These are phyloP conservation scores for Oriolus oriolus DNA, from an alignment of 2,113 vertebrate species.

Conservation along the genomic window DNA sequence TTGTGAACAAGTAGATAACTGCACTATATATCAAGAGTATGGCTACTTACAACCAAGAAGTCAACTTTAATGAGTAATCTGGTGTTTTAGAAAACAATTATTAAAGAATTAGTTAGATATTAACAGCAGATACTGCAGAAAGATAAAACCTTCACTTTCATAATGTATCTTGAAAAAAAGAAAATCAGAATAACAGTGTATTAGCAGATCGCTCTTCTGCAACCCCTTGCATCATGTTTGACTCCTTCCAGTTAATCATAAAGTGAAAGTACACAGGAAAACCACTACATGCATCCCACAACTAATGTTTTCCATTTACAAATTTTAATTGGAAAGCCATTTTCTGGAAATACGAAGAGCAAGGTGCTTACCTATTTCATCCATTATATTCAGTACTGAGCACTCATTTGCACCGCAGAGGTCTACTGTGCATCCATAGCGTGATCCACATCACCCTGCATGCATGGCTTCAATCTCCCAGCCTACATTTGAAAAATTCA, in stretches of 20 bases:
- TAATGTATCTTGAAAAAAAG: background rate
- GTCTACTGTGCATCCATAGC: constrained; percentile 12
- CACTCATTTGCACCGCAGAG: background rate
- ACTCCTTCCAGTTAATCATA: background rate
- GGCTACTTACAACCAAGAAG: background rate
- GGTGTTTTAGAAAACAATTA: background rate
- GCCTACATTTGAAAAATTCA: background rate
- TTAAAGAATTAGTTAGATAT: background rate
- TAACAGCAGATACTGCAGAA: background rate
- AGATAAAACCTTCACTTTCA: background rate
- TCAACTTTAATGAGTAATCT: background rate
- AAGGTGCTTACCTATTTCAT: constrained; percentile 36
- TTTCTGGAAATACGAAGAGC: background rate
- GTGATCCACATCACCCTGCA: background rate
- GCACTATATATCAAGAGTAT: background rate
- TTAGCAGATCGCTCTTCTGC: background rate
- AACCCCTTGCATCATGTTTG: background rate
- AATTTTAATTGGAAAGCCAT: background rate
- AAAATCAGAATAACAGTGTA: background rate
- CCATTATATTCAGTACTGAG: constrained; percentile 17
- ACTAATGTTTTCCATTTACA: background rate
- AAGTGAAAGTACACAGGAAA: background rate
- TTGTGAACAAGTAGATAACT: background rate
- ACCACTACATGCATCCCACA: background rate
- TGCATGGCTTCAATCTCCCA: background rate